phyloP scores from a whole-genome alignment of 2,888 invertebrate species.

The Neoascia interrupta region DNA sequence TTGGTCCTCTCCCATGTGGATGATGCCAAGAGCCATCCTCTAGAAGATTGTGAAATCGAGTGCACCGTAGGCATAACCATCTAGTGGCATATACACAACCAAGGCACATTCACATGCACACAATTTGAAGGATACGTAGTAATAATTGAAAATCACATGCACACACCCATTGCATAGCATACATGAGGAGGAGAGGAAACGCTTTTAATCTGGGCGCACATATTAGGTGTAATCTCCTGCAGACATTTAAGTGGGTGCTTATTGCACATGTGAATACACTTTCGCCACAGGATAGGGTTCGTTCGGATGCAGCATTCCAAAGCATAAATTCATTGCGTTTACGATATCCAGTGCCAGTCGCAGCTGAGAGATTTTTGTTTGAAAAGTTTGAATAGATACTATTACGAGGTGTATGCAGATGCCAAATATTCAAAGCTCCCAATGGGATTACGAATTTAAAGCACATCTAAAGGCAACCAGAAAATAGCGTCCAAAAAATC shows the following conservation, averaged over 20 bases:
- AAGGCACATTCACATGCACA: slow-evolving; percentile 18
- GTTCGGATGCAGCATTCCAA: neutral
- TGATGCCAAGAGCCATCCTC: slow-evolving; percentile 31
- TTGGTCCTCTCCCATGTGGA: slow-evolving; percentile 9
- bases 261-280: slow-evolving; percentile 47
- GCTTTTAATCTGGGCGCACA: slow-evolving; percentile 37
- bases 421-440: slow-evolving; percentile 9
- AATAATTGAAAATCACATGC: slow-evolving; percentile 44
- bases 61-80: slow-evolving; percentile 51
- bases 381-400: slow-evolving; percentile 12
- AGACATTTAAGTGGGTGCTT: slow-evolving; percentile 43
- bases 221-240: slow-evolving; percentile 44
- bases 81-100: slow-evolving; percentile 11
- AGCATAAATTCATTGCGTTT: no score
- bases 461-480: neutral
- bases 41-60: slow-evolving; percentile 48
- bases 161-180: neutral
- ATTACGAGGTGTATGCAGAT: slow-evolving; percentile 33
- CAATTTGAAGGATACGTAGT: neutral
- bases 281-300: slow-evolving; percentile 30
- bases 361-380: slow-evolving; percentile 7
- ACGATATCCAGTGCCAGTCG: no score
- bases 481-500: no score
- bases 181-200: neutral
- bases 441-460: slow-evolving; percentile 17